Evolutionary conservation across 2,888 invertebrate species (phyloP), one percentile per base, ranked within the genome.

Genomic region (Synanthedon formicaeformis): DNA sequence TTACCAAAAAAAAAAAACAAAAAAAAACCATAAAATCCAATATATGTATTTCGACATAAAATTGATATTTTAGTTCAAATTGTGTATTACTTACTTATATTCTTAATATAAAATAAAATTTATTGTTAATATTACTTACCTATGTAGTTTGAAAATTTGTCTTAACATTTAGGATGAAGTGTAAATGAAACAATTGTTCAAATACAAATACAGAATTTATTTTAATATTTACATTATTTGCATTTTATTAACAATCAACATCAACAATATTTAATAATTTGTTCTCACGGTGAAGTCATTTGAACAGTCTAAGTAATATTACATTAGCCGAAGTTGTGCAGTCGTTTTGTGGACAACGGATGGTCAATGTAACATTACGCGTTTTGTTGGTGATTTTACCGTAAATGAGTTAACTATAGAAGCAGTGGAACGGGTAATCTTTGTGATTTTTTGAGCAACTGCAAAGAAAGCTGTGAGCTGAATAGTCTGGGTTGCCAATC

Each of bases 221-320:
- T 88, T 88, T 86, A 88, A 84, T 91, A 91, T 91, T 89, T 91
- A 92, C 91, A 90, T 90, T 91, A 91, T 91, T 89, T 91, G 91
- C 91, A 91, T 91, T 90, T 91, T 90, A 90, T 91, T 91, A 92
- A 92, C 92, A 92, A 92, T 91, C 88, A 92, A 92, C 91, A 92
- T 92, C 91, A 92, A 92, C 91, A 92, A 87, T 91, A 90, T 90
- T 90, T 86, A 88, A 88, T 90, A 86, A 87, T 88, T 88, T 84
- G 81, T 85, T 81, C 71, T 81, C 73, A 82, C 81, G 84, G 81
- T 84, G 84, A 81, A 83, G 80, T 81, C 73, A 82, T 77, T 80
- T 75, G 78, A 83, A 83, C 82, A 79, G 78, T 80, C 78, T 72
- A 23, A 69, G 69, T 77, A 78, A 75, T 73, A 73, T 77, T 77